phyloP scores from a whole-genome alignment of 2,888 invertebrate genomes.

The Pyrgus malvae region DNA sequence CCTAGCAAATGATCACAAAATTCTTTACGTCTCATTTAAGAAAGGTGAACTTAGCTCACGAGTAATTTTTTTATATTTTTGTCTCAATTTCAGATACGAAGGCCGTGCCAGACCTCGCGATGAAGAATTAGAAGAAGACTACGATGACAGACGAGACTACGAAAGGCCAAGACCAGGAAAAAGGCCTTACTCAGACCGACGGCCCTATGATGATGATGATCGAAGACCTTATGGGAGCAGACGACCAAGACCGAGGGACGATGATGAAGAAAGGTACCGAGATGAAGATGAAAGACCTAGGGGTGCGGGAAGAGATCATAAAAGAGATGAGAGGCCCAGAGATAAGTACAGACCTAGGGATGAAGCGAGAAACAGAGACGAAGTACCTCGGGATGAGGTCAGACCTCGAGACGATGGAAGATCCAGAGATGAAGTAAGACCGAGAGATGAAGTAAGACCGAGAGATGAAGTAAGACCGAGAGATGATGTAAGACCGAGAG shows the following conservation, averaged over 20 bases:
- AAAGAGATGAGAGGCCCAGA: conserved; percentile 33
- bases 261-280: conserved; percentile 56
- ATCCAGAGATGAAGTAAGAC: conserved; percentile 40
- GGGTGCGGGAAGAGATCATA: conserved; percentile 41
- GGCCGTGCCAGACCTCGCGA: conserved; percentile 75
- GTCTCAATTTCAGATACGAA: conserved; percentile 63
- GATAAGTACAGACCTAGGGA: conserved; percentile 44
- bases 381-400: conserved; percentile 35
- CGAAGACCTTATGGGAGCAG: conserved; percentile 50
- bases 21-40: no score
- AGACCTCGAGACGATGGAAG: conserved; percentile 40
- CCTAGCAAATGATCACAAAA: no score
- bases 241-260: conserved; percentile 58
- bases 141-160: conserved; percentile 62
- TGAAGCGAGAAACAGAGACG: conserved; percentile 31
- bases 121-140: conserved; percentile 57
- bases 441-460: conserved; percentile 39
- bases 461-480: conserved; percentile 45
- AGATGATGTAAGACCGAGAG: conserved; percentile 40
- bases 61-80: no score
- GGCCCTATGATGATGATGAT: conserved; percentile 65
- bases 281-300: conserved; percentile 44
- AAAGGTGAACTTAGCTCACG: no score
- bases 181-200: conserved; percentile 49
- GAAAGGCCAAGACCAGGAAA: conserved; percentile 63